Percentiles rank a stretch among this genome's conserved stretches.
phyloP scores from a whole-genome alignment of 1,140 invertebrate species.

The Centruroides vittatus region DNA sequence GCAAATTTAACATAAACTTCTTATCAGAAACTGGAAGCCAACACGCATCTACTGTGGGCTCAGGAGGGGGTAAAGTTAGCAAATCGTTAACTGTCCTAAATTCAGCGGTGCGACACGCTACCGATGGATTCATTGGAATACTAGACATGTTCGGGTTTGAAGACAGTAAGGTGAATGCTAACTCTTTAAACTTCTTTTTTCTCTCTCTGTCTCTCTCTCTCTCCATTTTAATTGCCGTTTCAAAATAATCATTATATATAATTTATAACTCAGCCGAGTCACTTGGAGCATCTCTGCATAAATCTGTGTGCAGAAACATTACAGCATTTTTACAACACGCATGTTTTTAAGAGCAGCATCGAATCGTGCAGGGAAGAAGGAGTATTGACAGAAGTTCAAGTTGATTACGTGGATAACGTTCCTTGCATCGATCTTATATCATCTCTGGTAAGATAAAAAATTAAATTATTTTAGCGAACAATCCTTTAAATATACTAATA shows the following conservation, averaged over 20 bases:
- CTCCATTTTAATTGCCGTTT: too few relatives aligned
- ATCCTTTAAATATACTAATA: too few relatives aligned
- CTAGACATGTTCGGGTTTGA: slow-evolving; percentile 92
- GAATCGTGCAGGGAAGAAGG: slow-evolving; percentile 85
- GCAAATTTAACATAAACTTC: not conserved
- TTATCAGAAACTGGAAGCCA: slow-evolving; percentile 46
- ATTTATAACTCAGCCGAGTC: slow-evolving; percentile 21
- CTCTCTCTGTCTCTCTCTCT: not conserved
- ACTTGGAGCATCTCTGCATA: slow-evolving; percentile 81
- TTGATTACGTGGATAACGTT: slow-evolving; percentile 86
- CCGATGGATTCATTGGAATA: slow-evolving; percentile 83
- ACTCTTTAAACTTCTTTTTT: not conserved
- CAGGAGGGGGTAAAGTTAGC: slow-evolving; percentile 61
- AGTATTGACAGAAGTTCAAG: slow-evolving; percentile 48
- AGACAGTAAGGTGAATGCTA: slow-evolving; percentile 48
- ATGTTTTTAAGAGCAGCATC: slow-evolving; percentile 84
- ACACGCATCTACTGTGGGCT: slow-evolving; percentile 67
- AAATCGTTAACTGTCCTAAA: slow-evolving; percentile 68
- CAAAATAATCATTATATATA: too few relatives aligned
- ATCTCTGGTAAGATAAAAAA: slow-evolving; percentile 43
- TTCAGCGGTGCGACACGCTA: slow-evolving; percentile 75
- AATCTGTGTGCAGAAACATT: slow-evolving; percentile 90
- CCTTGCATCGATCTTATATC: slow-evolving; percentile 88
- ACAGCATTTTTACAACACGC: slow-evolving; percentile 93
- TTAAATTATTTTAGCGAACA: too few relatives aligned